Evolutionary conservation across 2,113 vertebrate species (phyloP).

Genomic region (Phaetusa simplex): DNA sequence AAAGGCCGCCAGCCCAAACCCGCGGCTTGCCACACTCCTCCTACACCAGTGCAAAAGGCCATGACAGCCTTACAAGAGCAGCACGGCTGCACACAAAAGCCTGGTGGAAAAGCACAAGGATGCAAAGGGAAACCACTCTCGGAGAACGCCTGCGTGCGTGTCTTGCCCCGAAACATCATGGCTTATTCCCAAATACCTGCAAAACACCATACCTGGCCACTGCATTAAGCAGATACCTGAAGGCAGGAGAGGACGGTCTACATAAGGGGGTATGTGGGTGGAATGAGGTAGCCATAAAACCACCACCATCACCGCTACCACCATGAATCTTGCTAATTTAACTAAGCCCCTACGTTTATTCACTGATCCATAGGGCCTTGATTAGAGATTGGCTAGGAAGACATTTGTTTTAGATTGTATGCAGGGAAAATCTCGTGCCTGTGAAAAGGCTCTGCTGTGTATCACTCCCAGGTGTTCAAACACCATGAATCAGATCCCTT

Average conservation of each 20-base stretch:
- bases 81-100: background rate
- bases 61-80: background rate
- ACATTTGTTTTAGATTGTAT: background rate
- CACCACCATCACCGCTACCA: background rate
- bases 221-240: background rate
- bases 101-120: accelerated
- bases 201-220: background rate
- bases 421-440: background rate
- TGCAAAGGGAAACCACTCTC: accelerated
- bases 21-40: background rate
- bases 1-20: background rate
- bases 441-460: background rate
- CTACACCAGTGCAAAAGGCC: accelerated
- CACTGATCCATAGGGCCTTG: background rate
- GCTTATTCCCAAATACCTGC: background rate
- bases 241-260: background rate
- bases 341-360: background rate
- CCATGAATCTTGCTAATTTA: background rate
- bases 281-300: background rate
- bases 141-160: accelerated
- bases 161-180: background rate
- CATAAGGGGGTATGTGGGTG: background rate
- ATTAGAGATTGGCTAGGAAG: background rate
- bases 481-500: background rate
- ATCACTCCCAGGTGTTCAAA: constrained; percentile 13